phyloP scores from a whole-genome alignment of 2,797 vertebrate species.

The Lithobates sylvaticus region DNA sequence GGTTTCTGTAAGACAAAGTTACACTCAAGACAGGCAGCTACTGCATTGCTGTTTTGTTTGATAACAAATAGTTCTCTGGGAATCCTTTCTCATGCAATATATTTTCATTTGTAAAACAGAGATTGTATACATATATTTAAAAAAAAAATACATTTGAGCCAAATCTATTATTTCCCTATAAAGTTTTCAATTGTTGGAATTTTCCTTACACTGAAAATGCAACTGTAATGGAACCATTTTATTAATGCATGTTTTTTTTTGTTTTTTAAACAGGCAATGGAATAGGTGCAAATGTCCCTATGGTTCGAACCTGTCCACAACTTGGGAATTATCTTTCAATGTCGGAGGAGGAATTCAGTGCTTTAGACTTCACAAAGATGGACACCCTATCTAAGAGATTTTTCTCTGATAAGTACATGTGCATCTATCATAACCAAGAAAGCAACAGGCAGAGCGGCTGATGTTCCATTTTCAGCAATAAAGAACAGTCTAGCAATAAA shows the following conservation, averaged over 20 bases:
- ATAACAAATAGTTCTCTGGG: no score
- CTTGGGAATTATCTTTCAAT: constrained; percentile 73
- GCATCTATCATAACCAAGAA: constrained; percentile 76
- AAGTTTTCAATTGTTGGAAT: no score
- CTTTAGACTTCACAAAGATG: constrained; percentile 67
- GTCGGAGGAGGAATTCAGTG: constrained; percentile 71
- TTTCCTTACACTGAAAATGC: no score
- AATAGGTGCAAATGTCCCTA: constrained; percentile 79
- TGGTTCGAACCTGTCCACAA: constrained; percentile 79
- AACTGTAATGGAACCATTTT: no score
- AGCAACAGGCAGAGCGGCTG: constrained; percentile 36
- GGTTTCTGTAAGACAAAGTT: no score
- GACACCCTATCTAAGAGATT: constrained; percentile 72
- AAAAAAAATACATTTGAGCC: no score
- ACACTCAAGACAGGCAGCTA: no score
- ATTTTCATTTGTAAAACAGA: no score
- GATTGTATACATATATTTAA: no score
- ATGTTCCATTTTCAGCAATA: background rate
- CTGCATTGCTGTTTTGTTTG: no score
- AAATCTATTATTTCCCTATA: no score
- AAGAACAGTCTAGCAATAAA: background rate
- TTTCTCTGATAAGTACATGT: constrained; percentile 83
- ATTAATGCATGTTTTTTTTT: background rate
- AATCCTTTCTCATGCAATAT: no score
- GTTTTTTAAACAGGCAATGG: constrained; percentile 73